Conservation (phyloP, 2,113 vertebrate species). For the Ochotona princeps region DNA sequence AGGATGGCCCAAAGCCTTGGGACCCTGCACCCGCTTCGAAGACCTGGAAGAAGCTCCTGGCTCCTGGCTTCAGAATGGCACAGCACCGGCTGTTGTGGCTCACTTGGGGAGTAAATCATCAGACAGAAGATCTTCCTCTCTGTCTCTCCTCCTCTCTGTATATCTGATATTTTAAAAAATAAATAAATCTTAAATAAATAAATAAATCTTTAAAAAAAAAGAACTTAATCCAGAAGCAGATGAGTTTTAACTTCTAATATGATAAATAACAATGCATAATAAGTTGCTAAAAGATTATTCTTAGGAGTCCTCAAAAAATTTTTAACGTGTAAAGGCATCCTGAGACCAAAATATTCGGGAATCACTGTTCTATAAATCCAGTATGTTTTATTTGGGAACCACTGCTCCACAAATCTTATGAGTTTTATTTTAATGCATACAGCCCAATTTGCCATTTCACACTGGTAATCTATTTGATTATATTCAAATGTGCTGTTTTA, state of each 20-base stretch:
- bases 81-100: too few relatives aligned
- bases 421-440: neutral
- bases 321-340: neutral
- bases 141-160: too few relatives aligned
- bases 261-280: neutral
- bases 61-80: too few relatives aligned
- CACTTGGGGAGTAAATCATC: too few relatives aligned
- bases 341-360: neutral
- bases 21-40: too few relatives aligned
- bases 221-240: neutral
- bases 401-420: too few relatives aligned
- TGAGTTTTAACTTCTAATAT: neutral
- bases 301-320: neutral
- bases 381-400: slow-evolving; percentile 16
- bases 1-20: too few relatives aligned
- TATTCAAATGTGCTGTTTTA: slow-evolving; percentile 17
- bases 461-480: neutral
- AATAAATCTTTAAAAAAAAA: too few relatives aligned
- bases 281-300: neutral
- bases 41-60: too few relatives aligned
- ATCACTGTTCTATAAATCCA: neutral
- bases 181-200: too few relatives aligned
- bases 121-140: too few relatives aligned
- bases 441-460: neutral
- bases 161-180: too few relatives aligned